Conservation (phyloP, 2,888 invertebrate species). For the Athetis lepigone region DNA sequence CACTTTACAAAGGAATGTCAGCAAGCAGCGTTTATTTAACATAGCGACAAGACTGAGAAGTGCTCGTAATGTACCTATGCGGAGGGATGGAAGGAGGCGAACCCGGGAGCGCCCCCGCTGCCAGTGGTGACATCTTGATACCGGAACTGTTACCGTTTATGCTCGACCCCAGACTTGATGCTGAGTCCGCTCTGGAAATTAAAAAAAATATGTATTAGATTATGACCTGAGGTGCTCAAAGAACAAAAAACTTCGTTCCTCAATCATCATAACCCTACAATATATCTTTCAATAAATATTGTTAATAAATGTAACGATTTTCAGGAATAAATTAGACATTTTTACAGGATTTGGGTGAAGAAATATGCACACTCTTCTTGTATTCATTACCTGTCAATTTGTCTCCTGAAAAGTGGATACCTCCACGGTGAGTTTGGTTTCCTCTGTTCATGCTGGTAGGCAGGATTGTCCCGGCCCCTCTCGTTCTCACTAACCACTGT, state of each 20-base stretch:
- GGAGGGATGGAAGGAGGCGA: conserved; percentile 76
- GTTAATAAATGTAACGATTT: neutral
- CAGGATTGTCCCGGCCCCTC: conserved; percentile 93
- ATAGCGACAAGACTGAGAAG: conserved; percentile 55
- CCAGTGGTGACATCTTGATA: conserved; percentile 88
- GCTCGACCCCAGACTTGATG: conserved; percentile 91
- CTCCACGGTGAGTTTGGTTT: conserved; percentile 94
- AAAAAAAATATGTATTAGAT: no score
- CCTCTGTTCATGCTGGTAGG: conserved; percentile 91
- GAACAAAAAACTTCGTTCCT: no score
- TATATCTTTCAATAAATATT: neutral
- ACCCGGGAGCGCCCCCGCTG: conserved; percentile 68
- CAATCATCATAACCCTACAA: neutral
- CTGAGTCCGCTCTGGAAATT: conserved; percentile 88
- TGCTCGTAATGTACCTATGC: conserved; percentile 77
- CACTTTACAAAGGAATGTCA: conserved; percentile 40
- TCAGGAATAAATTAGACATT: neutral
- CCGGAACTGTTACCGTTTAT: conserved; percentile 90
- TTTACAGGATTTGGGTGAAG: neutral
- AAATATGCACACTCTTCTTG: neutral
- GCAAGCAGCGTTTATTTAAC: conserved; percentile 50
- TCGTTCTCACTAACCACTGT: conserved; percentile 83
- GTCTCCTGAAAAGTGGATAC: conserved; percentile 91
- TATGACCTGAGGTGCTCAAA: no score
- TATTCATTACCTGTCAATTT: conserved; percentile 83